Base-by-base conservation (phyloP, 1,140 invertebrate species). In the Cotesia vestalis region DNA sequence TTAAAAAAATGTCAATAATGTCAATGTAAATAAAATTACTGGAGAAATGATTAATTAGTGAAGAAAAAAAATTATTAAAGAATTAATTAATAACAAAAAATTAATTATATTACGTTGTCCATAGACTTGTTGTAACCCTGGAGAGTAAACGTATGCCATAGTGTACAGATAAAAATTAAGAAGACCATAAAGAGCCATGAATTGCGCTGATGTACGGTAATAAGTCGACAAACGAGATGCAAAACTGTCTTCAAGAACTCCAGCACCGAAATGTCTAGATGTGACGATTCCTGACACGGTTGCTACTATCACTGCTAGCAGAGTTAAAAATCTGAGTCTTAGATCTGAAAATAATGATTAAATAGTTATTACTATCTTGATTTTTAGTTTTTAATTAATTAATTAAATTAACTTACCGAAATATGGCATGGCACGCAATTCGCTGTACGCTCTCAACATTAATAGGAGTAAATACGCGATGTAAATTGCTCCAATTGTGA, bases 121-220 rank as follows among this genome's bases (percentile, higher is more conserved):
- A 85, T 95, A 94, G 52, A 92, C 88, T 77, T 93, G 92, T 78
- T 92, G 93, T 68, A 90, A 89, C 9, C 92, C 91, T 0, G 96
- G 96, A 0, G 96, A 95, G 84, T 98, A 98, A 4, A 98, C 94
- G 85, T 96, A 98, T 2, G 95, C 95, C 92, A 98, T 95, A 0
- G 94, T 94, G 83, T 95, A 97, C 53, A 98, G 83, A 83, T 98
- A 98, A 83, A 97, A 96, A 88, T 99, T 99, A 2, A 98, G 88
- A 35, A 98, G 89, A n/a, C 96, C 95, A 84, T 98, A 98, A 76
- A 97, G 93, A 4, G 95, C 93, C 92, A 98, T 96, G 86, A 98
- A 98, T 79, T 97, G 94, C 2, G 93, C 95, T 1, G 95, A 97
- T 73, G 94, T 97, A 71, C 93, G 91, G 83, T 97, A 96, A 82